Conservation (phyloP, 2,888 invertebrate species). For the Meganola albula region DNA sequence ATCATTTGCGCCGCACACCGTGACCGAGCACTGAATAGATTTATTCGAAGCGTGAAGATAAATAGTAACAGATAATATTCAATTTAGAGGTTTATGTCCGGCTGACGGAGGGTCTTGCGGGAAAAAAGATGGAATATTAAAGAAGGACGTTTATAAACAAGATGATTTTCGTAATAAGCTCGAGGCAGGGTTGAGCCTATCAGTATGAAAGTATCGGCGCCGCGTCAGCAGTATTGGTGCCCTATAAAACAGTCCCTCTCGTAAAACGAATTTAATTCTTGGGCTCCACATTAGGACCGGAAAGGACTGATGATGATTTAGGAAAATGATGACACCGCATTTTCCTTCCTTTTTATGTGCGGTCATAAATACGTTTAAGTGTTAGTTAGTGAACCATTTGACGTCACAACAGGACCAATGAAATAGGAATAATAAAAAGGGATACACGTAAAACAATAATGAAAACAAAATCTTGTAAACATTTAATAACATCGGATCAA, state of each 20-base stretch:
- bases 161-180: slow-evolving; percentile 40
- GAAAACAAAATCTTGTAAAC: no score
- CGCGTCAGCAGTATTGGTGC: slow-evolving; percentile 35
- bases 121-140: slow-evolving; percentile 8
- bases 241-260: slow-evolving; percentile 41
- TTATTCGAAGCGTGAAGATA: slow-evolving; percentile 22
- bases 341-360: slow-evolving; percentile 25
- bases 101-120: slow-evolving; percentile 15
- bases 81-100: slow-evolving; percentile 16
- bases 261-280: slow-evolving; percentile 44
- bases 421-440: no score
- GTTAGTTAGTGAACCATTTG: no score
- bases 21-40: slow-evolving; percentile 20
- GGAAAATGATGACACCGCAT: slow-evolving; percentile 28
- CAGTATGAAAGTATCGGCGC: slow-evolving; percentile 28
- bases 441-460: no score
- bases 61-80: slow-evolving; percentile 20
- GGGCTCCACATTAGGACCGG: slow-evolving; percentile 32
- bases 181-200: slow-evolving; percentile 28
- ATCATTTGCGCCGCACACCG: slow-evolving; percentile 21
- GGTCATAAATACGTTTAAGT: slow-evolving; percentile 17
- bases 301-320: slow-evolving; percentile 29
- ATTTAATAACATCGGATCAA: no score
- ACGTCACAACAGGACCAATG: no score
- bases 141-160: slow-evolving; percentile 32